Evolutionary conservation across 2,888 invertebrate genomes (phyloP).

Genomic region (Microctonus hyperodae): DNA sequence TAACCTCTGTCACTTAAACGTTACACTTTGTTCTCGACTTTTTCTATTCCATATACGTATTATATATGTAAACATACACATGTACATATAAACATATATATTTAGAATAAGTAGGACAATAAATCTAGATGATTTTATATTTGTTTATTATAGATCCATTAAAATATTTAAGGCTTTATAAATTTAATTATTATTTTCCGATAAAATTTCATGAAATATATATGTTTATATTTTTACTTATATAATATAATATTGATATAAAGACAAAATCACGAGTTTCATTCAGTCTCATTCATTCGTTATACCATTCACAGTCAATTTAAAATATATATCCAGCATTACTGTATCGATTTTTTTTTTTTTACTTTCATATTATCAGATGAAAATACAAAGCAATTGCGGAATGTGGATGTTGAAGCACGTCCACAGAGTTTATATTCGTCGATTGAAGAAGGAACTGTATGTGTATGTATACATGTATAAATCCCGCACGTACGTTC

Average conservation of each 20-base stretch:
- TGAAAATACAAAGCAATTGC: neutral
- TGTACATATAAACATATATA: too few species aligned
- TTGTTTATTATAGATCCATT: too few species aligned
- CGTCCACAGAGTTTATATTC: slow-evolving; percentile 14
- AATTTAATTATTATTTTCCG: too few species aligned
- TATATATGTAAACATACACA: neutral
- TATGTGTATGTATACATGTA: slow-evolving; percentile 33
- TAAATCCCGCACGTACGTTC: slow-evolving; percentile 37
- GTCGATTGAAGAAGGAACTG: slow-evolving; percentile 2
- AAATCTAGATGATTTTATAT: too few species aligned
- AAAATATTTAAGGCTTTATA: too few species aligned
- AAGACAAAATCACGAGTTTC: too few species aligned
- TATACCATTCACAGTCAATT: too few species aligned
- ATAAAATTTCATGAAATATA: too few species aligned
- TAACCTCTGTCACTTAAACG: slow-evolving; percentile 25
- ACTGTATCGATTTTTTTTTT: slow-evolving; percentile 4
- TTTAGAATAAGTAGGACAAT: too few species aligned
- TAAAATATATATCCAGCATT: too few species aligned
- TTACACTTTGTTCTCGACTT: slow-evolving; percentile 19
- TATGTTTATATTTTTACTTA: too few species aligned
- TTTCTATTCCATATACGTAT: slow-evolving; percentile 30
- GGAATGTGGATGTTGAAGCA: slow-evolving; percentile 5
- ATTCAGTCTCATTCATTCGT: too few species aligned
- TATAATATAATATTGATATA: neutral
- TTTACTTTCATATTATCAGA: slow-evolving; percentile 22